Conservation (phyloP, 1,140 invertebrate genomes). For the Heliconius hewitsoni region DNA sequence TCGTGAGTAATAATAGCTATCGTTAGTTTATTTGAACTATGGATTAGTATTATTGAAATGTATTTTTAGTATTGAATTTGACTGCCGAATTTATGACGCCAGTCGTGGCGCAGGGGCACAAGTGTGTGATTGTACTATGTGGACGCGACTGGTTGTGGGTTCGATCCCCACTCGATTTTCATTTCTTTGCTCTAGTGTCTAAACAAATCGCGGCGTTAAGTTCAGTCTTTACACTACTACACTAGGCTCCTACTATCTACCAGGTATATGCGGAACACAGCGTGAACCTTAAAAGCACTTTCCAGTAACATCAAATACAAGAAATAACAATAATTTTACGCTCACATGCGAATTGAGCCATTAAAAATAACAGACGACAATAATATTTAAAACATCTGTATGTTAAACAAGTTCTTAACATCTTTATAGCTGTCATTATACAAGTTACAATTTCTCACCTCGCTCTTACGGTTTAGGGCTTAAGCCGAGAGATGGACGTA, state of each 20-base stretch:
- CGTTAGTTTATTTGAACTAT: not conserved
- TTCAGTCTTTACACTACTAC: too few species aligned
- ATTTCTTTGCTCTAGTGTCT: not conserved
- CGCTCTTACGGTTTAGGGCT: not conserved
- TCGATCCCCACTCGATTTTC: not conserved
- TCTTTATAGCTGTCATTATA: conserved; percentile 9
- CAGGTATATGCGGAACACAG: too few species aligned
- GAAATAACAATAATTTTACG: not conserved
- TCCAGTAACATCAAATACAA: not conserved
- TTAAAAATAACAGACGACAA: conserved; percentile 26
- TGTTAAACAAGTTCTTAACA: conserved; percentile 21
- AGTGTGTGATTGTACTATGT: too few species aligned
- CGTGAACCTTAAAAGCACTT: not conserved
- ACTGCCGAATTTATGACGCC: too few species aligned
- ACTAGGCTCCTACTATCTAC: too few species aligned
- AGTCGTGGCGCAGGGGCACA: too few species aligned
- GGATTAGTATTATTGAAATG: not conserved
- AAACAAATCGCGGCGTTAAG: too few species aligned
- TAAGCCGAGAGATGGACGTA: not conserved
- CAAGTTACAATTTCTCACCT: conserved; percentile 29
- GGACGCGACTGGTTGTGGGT: too few species aligned
- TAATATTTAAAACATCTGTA: conserved; percentile 17
- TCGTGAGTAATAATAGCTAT: not conserved
- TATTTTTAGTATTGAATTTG: not conserved
- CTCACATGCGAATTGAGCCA: not conserved